A percentile compares a stretch with the other conserved stretches of the same genome.
These are phyloP conservation scores for Acanthaster planci DNA, from an alignment of 35 echinoderm and acorn worm genomes.

Conservation along the genomic window DNA sequence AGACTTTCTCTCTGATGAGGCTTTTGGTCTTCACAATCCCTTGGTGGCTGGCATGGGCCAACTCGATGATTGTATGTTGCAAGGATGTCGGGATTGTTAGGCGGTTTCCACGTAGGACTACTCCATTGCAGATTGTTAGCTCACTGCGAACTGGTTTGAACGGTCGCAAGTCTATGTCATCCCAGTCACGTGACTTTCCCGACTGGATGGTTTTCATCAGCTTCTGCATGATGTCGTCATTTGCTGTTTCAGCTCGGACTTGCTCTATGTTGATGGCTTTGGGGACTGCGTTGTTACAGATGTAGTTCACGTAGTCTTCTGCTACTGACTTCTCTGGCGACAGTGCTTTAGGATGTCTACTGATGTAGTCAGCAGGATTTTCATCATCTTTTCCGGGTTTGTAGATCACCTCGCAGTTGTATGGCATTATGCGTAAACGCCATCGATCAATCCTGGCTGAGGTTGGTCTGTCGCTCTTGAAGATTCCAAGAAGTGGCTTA, in stretches of 20 bases:
- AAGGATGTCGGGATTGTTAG: background rate
- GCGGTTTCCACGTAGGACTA: background rate
- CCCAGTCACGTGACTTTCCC: background rate
- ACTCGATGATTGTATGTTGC: background rate
- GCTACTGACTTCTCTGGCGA: background rate
- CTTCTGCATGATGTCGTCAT: slow-evolving; percentile 26
- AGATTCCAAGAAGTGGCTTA: slow-evolving; percentile 60
- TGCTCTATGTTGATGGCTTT: slow-evolving; percentile 37
- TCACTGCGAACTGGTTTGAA: background rate
- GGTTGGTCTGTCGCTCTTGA: slow-evolving; percentile 31
- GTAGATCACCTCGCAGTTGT: slow-evolving; percentile 21
- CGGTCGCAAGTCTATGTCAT: background rate
- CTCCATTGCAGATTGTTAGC: slow-evolving; percentile 19
- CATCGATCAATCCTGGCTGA: slow-evolving; percentile 55
- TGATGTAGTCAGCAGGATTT: slow-evolving; percentile 46
- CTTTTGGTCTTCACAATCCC: slow-evolving; percentile 39
- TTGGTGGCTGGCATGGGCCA: slow-evolving; percentile 27
- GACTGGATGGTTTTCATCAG: slow-evolving; percentile 5
- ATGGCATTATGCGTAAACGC: slow-evolving; percentile 42
- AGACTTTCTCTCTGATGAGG: slow-evolving; percentile 41
- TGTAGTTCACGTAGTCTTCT: slow-evolving; percentile 36
- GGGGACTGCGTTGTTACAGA: slow-evolving; percentile 24
- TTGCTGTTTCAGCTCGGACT: background rate
- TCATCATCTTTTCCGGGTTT: slow-evolving; percentile 19
- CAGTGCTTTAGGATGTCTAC: slow-evolving; percentile 22